Evolutionary conservation across 1,140 invertebrate genomes (phyloP).

Genomic region (Drosophila sproati): DNA sequence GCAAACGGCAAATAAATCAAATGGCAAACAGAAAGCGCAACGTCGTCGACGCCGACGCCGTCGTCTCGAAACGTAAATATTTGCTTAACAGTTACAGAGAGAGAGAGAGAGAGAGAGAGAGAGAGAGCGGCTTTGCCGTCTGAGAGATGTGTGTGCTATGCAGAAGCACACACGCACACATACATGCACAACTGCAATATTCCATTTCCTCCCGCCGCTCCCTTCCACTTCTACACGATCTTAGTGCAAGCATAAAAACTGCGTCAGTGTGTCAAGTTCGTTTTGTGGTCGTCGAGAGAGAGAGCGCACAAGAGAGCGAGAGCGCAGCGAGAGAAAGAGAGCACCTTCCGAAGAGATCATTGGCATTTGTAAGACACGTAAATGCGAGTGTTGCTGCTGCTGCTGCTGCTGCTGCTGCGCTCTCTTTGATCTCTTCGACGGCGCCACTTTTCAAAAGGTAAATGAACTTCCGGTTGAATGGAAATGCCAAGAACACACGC

Average conservation of each 20-base stretch:
- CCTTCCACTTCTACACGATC: neutral
- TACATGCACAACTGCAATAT: neutral
- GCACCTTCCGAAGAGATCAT: constrained; percentile 14
- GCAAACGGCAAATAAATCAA: constrained; percentile 80
- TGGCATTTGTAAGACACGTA: constrained; percentile 2
- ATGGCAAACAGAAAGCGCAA: constrained; percentile 70
- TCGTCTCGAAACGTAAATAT: constrained; percentile 42
- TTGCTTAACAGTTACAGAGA: constrained; percentile 69
- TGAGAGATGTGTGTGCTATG: constrained; percentile 9
- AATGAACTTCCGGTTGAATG: constrained; percentile 78
- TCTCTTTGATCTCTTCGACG: constrained; percentile 35
- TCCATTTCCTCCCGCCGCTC: neutral
- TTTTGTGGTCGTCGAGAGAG: constrained; percentile 48
- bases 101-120: no score
- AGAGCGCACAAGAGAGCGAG: constrained; percentile 8
- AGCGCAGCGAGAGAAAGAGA: constrained; percentile 32
- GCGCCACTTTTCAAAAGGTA: constrained; percentile 61
- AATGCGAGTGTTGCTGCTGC: no score
- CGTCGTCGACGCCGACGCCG: constrained; percentile 20
- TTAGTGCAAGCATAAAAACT: constrained; percentile 49
- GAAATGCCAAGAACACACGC: constrained; percentile 28
- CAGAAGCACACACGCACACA: constrained; percentile 13
- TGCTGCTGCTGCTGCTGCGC: neutral
- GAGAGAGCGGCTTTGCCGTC: constrained; percentile 13
- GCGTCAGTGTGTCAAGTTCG: constrained; percentile 82